A percentile compares a stretch with the other conserved stretches of the same genome.
Evolutionary conservation across 2,113 vertebrate genomes (phyloP).

Genomic region (Nyctibius bracteatus): DNA sequence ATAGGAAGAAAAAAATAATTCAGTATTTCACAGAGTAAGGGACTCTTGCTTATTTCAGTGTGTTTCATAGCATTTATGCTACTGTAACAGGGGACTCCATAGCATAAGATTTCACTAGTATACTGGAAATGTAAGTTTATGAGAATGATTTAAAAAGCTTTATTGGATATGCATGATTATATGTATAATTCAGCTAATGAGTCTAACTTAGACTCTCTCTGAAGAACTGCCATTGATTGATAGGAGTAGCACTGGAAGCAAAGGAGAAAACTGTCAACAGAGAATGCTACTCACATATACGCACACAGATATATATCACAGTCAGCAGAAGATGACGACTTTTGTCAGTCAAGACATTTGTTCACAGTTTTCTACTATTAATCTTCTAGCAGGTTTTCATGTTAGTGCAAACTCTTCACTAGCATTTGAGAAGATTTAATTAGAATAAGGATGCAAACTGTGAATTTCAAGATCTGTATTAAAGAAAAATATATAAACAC

Average conservation of each 20-base stretch:
- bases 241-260: neutral
- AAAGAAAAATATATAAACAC: neutral
- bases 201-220: neutral
- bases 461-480: neutral
- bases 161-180: neutral
- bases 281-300: neutral
- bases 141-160: neutral
- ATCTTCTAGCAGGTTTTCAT: neutral
- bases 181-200: neutral
- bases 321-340: neutral
- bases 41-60: neutral
- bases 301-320: neutral
- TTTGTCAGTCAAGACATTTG: neutral
- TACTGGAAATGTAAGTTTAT: neutral
- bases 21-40: neutral
- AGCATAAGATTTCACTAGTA: neutral
- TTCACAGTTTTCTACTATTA: conserved; percentile 19
- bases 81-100: neutral
- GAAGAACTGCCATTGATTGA: neutral
- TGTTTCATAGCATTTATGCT: neutral
- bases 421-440: neutral
- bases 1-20: neutral
- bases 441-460: neutral
- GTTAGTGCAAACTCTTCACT: neutral
- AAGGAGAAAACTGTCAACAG: neutral